These are phyloP conservation scores for Mystacides longicornis DNA, from an alignment of 2,888 invertebrate genomes.

Conservation along the genomic window DNA sequence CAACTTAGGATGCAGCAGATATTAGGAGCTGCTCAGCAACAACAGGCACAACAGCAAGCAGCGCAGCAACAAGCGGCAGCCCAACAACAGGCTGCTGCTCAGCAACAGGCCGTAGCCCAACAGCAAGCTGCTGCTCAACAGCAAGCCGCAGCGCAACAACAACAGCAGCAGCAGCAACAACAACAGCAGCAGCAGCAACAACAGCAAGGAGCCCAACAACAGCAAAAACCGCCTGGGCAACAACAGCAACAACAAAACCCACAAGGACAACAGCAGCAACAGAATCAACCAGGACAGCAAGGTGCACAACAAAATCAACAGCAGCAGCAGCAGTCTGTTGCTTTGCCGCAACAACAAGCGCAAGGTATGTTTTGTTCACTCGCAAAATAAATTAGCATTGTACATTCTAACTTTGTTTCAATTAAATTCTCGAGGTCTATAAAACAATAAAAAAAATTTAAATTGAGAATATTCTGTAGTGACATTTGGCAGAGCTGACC, in stretches of 20 bases:
- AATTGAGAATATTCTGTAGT: no score
- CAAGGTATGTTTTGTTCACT: not conserved
- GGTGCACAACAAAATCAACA: constrained; percentile 29
- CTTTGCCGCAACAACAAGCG: constrained; percentile 15
- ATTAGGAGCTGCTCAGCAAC: constrained; percentile 30
- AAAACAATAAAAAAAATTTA: no score
- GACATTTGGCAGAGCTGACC: no score
- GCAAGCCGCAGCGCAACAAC: constrained; percentile 30
- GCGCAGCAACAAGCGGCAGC: constrained; percentile 27
- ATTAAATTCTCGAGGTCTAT: no score
- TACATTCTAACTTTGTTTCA: no score
- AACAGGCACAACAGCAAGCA: constrained; percentile 34
- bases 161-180: constrained; percentile 34
- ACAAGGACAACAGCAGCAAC: constrained; percentile 35
- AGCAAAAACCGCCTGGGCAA: constrained; percentile 32
- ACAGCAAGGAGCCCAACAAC: constrained; percentile 25
- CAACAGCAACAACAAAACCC: constrained; percentile 33
- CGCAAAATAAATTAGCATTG: no score
- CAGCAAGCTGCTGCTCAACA: constrained; percentile 33
- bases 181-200: constrained; percentile 27
- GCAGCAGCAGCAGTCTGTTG: constrained; percentile 29
- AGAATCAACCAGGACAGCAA: constrained; percentile 33
- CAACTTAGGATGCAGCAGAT: constrained; percentile 26
- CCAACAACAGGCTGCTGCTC: constrained; percentile 23
- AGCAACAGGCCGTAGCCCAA: constrained; percentile 23